These are phyloP conservation scores for Petrocephalus microphthalmus DNA, from an alignment of 2,113 vertebrate species.

Conservation along the genomic window DNA sequence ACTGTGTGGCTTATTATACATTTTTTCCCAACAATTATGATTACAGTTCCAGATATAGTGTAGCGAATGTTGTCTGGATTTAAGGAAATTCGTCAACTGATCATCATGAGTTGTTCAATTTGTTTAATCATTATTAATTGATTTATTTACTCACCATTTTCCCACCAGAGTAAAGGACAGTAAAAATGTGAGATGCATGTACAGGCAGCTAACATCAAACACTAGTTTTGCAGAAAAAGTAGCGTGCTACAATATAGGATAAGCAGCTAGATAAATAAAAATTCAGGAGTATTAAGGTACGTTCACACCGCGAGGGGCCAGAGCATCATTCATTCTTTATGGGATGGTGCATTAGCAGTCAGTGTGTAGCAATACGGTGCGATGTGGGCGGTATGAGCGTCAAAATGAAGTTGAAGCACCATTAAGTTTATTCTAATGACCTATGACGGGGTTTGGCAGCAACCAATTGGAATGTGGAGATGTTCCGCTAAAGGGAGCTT, in stretches of 20 bases:
- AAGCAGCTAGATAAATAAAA: neutral
- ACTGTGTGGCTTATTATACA: neutral
- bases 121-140: neutral
- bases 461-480: no score
- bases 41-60: neutral
- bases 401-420: no score
- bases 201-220: neutral
- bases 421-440: no score
- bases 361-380: no score
- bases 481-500: no score
- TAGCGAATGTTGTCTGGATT: neutral
- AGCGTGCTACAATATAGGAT: neutral
- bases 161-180: neutral
- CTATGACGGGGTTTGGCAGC: no score
- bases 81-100: neutral
- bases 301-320: no score
- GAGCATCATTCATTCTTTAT: no score
- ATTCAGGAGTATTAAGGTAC: neutral
- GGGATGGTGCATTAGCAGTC: no score
- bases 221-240: neutral
- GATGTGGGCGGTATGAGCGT: no score
- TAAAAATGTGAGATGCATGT: neutral
- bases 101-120: neutral
- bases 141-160: neutral
- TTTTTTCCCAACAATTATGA: neutral